Evolutionary conservation across 1,140 invertebrate species (phyloP).

Genomic region (Charaxes varanes): DNA sequence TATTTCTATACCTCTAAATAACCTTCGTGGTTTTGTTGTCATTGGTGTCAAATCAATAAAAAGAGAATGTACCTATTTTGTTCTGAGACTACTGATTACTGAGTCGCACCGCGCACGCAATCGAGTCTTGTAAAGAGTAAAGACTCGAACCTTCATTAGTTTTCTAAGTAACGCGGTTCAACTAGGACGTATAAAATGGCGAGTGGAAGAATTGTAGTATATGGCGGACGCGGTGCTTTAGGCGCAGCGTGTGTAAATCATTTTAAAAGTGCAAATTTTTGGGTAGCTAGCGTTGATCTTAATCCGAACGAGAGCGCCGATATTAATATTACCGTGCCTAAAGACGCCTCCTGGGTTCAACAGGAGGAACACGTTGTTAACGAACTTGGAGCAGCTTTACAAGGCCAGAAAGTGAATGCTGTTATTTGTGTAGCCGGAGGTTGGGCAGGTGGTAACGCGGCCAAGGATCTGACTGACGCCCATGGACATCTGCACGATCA

Average conservation of each 20-base stretch:
- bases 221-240: conserved; percentile 95
- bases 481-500: no score
- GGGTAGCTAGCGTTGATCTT: conserved; percentile 96
- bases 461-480: no score
- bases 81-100: conserved; percentile 6
- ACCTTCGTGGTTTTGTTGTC: conserved; percentile 21
- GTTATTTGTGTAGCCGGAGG: conserved; percentile 99
- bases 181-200: conserved; percentile 61
- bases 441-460: conserved; percentile 96
- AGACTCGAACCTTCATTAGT: conserved; percentile 35
- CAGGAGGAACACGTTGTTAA: conserved; percentile 83
- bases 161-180: conserved; percentile 17
- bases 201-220: conserved; percentile 87
- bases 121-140: no score
- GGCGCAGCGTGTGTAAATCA: conserved; percentile 89
- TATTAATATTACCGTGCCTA: conserved; percentile 90
- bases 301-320: conserved; percentile 92
- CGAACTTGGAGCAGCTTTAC: conserved; percentile 77
- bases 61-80: conserved; percentile 53
- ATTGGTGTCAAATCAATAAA: conserved; percentile 32
- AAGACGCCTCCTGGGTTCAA: conserved; percentile 82
- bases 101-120: no score
- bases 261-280: conserved; percentile 94
- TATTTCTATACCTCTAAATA: conserved; percentile 13
- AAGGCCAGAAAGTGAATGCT: conserved; percentile 92